Evolutionary conservation across 2,888 invertebrate genomes (phyloP).

Genomic region (Dichetophora obliterata): DNA sequence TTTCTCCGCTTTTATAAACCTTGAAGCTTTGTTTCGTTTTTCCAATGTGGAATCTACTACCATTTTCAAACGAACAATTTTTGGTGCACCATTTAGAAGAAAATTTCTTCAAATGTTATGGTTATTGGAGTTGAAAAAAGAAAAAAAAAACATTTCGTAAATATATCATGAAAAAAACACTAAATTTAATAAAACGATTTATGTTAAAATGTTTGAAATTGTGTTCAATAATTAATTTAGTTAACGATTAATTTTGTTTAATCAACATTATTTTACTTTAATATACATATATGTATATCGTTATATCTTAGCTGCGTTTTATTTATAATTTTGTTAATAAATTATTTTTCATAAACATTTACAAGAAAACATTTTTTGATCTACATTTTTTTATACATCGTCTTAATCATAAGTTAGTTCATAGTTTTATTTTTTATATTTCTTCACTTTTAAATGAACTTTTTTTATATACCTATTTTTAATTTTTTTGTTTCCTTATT

Average conservation of each 20-base stretch:
- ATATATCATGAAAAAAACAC: conserved; percentile 1
- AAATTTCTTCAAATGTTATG: too few species aligned
- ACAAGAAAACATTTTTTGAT: conserved; percentile 29
- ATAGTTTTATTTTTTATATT: conserved; percentile 21
- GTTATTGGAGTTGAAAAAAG: conserved; percentile 1
- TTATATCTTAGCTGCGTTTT: conserved; percentile 30
- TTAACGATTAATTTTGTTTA: conserved; percentile 28
- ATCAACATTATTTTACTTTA: conserved; percentile 38
- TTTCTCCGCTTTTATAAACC: too few species aligned
- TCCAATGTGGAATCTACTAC: too few species aligned
- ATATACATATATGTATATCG: conserved; percentile 31
- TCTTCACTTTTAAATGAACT: conserved; percentile 7
- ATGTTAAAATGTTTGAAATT: conserved; percentile 39
- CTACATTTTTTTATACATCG: conserved; percentile 40
- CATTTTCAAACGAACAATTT: too few species aligned
- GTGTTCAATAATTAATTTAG: conserved; percentile 46
- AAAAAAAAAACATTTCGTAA: not conserved
- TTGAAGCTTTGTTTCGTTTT: too few species aligned
- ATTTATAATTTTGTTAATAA: conserved; percentile 27
- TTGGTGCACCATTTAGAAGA: too few species aligned
- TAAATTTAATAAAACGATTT: not conserved
- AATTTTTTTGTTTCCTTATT: not conserved
- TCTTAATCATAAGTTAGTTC: conserved; percentile 30
- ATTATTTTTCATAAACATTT: conserved; percentile 25
- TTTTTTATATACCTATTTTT: conserved; percentile 1